Evolutionary conservation across 1,140 invertebrate genomes (phyloP).

Genomic region (Muscidifurax raptorellus): DNA sequence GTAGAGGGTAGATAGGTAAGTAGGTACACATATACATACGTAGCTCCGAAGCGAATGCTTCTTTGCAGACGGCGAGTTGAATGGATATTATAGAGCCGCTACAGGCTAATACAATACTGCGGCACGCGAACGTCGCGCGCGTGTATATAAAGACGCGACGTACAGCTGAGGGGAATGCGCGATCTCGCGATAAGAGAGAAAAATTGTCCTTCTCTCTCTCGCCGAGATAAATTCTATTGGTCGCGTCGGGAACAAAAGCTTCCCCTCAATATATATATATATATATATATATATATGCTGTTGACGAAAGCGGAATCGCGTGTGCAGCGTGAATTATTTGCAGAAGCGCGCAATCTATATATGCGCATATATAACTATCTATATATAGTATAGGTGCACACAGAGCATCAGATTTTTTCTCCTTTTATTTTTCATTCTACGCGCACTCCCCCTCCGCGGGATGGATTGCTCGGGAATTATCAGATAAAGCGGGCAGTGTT

Average conservation of each 20-base stretch:
- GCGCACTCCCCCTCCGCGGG: no score
- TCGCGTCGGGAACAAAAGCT: not conserved
- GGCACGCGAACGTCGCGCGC: not conserved
- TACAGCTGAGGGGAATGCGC: slow-evolving; percentile 40
- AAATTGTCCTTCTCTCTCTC: not conserved
- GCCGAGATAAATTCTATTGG: slow-evolving; percentile 9
- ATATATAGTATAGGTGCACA: no score
- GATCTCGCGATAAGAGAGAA: slow-evolving; percentile 19
- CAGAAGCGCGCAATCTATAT: no score
- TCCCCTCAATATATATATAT: no score
- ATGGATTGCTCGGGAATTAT: not conserved
- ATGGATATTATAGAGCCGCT: slow-evolving; percentile 39
- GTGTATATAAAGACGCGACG: no score
- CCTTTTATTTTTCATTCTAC: not conserved
- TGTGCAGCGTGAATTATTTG: not conserved
- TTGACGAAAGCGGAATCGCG: slow-evolving; percentile 9
- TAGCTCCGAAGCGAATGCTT: no score
- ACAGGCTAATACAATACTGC: no score
- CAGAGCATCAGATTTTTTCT: no score
- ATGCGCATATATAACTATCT: no score
- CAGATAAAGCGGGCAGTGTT: not conserved
- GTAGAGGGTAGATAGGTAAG: no score
- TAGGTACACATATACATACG: not conserved
- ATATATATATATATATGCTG: not conserved
- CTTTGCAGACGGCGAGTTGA: not conserved